Percentiles rank a stretch among this genome's conserved stretches.
Evolutionary conservation across 2,113 vertebrate species (phyloP).

Genomic region (Dolichallabes microphthalmus): DNA sequence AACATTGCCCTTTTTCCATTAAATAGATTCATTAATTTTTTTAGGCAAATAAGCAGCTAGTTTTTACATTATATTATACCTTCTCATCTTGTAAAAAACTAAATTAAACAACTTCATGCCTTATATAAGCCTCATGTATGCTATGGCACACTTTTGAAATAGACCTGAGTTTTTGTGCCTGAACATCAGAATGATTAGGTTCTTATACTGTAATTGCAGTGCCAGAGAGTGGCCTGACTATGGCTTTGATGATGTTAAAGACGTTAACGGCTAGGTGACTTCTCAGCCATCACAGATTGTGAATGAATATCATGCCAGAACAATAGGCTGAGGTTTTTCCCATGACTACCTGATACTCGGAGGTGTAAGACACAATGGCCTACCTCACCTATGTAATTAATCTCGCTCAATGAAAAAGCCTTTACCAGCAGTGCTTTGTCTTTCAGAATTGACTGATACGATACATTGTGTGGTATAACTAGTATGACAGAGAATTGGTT

Average conservation of each 20-base stretch:
- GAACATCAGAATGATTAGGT: neutral
- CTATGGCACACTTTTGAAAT: neutral
- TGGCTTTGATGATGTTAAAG: constrained; percentile 35
- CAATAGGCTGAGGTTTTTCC: constrained; percentile 50
- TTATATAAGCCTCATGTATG: too few relatives aligned
- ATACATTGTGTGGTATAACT: neutral
- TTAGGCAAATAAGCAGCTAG: neutral
- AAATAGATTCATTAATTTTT: neutral
- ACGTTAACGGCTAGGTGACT: constrained; percentile 40
- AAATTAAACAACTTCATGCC: neutral
- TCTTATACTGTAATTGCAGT: neutral
- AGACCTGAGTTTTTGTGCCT: neutral
- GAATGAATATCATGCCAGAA: constrained; percentile 34
- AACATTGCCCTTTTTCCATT: neutral
- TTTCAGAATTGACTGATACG: neutral
- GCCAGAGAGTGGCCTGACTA: neutral
- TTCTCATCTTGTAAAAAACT: neutral
- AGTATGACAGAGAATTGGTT: neutral
- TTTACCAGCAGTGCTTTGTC: neutral
- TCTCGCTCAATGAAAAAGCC: constrained; percentile 4
- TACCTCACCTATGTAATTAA: constrained; percentile 41
- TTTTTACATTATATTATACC: neutral
- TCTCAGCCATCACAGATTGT: constrained; percentile 43
- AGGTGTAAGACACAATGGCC: constrained; percentile 36
- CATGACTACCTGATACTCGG: constrained; percentile 50